Base-by-base conservation (phyloP, 23 tunicate species). In the Phallusia fumigata region DNA sequence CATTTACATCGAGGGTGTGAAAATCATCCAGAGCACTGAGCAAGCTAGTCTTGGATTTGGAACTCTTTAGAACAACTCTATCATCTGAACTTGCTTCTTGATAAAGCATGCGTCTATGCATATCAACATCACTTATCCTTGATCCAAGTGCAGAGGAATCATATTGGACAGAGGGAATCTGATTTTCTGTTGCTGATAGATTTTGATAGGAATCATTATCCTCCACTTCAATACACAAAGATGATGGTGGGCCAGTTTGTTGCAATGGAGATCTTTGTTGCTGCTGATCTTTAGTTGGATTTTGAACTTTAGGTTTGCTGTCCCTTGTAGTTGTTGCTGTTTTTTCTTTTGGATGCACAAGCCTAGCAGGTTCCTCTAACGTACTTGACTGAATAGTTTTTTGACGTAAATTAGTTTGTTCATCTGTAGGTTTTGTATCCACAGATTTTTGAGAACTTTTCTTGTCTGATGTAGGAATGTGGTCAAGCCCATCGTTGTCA, bases 161-260 rank as follows among this genome's bases (percentile, higher is more conserved):
- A 12, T 44, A 49, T 10, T 32, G 36, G 1, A 69, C 33, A 19
- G 84, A 31, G 30, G 52, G 72, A 12, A 73, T 21, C 32, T 51
- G 78, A 2, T 78, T 45, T 0, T 69, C 69, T 32, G 73, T 52
- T 13, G 78, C 15, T 19, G 88, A 78, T 36, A 80, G 76, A 21
- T 65, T 64, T 44, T 87, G 91, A 40, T 87, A 87, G 21, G 91
- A 87, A 36, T 87, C 86, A 81, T 65, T 76, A 0, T 30, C 75
- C 31, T 81, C 82, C 28, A 87, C 33, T 73, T 87, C 81, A 0
- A 79, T 32, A 32, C 81, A 45, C 76, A 76, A 24, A 10, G 87
- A 84, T 18, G 87, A 74, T 6, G 69, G 69, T 58, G 69, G 69
- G 69, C 69, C 69, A 58, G 26, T 22, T 24, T 21, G 1, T 21